phyloP scores from a whole-genome alignment of 2,888 invertebrate species.

The Nipponacmea schrenckii region DNA sequence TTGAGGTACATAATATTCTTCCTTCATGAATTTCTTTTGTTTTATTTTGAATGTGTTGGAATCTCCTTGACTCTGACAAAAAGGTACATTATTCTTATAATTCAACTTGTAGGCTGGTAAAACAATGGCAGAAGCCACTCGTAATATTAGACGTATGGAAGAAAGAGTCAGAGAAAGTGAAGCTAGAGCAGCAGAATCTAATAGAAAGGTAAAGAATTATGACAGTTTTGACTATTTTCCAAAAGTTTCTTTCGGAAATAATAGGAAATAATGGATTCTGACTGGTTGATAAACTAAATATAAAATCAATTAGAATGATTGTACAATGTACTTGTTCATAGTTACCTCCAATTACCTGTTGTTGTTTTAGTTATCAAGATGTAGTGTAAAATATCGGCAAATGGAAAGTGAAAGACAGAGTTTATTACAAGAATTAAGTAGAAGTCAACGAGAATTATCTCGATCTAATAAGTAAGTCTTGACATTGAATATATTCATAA shows the following conservation, averaged over 20 bases:
- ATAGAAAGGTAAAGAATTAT: conserved; percentile 46
- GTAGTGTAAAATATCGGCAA: conserved; percentile 46
- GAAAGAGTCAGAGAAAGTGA: conserved; percentile 61
- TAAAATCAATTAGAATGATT: no score
- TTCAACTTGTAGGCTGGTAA: conserved; percentile 51
- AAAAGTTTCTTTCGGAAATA: no score
- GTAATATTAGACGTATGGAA: conserved; percentile 60
- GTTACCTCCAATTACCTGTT: no score
- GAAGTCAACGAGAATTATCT: conserved; percentile 29
- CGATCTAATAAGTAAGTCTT: conserved; percentile 5
- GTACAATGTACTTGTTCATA: no score
- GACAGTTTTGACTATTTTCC: no score
- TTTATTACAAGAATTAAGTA: conserved; percentile 42
- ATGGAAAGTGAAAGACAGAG: conserved; percentile 49
- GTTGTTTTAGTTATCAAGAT: conserved; percentile 39
- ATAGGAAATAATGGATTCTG: no score
- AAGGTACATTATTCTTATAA: no score
- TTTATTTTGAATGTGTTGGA: not conserved
- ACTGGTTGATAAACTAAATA: no score
- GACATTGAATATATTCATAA: not conserved
- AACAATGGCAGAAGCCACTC: conserved; percentile 60
- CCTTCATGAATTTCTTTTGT: not conserved
- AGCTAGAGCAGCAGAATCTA: conserved; percentile 49
- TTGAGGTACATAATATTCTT: conserved; percentile 45
- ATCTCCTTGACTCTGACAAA: no score